Evolutionary conservation across 2,113 vertebrate species (phyloP).

Genomic region (Nothobranchius furzeri): DNA sequence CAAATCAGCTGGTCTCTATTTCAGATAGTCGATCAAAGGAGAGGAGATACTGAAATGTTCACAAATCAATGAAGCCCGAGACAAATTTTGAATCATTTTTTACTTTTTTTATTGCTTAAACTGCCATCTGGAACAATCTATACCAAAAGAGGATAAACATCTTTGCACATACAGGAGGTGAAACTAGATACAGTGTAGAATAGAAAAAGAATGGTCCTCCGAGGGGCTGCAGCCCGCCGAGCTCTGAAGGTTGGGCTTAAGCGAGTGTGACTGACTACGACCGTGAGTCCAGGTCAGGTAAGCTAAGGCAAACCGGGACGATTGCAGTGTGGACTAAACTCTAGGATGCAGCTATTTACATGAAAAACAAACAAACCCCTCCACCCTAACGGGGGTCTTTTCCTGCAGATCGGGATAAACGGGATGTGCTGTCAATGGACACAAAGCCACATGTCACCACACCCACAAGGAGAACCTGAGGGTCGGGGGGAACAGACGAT

Average conservation of each 20-base stretch:
- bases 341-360: constrained; percentile 62
- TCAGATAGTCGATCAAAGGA: neutral
- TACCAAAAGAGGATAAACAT: constrained; percentile 92
- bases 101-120: constrained; percentile 95
- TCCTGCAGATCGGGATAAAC: constrained; percentile 34
- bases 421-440: constrained; percentile 31
- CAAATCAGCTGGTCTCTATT: neutral
- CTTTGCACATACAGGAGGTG: constrained; percentile 91
- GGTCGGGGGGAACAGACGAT: constrained; percentile 16
- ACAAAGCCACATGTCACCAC: constrained; percentile 31
- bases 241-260: constrained; percentile 75
- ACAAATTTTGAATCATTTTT: constrained; percentile 59
- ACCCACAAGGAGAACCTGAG: constrained; percentile 41
- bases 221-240: constrained; percentile 80
- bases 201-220: constrained; percentile 93
- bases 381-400: constrained; percentile 24
- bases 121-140: constrained; percentile 94
- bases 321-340: constrained; percentile 69
- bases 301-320: constrained; percentile 88
- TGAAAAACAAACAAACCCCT: constrained; percentile 46
- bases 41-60: neutral
- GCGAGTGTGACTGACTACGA: constrained; percentile 76
- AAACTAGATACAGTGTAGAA: constrained; percentile 87
- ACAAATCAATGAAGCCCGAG: constrained; percentile 11
- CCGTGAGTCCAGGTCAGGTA: constrained; percentile 82